Evolutionary conservation across 2,113 vertebrate species (phyloP), one percentile per base, ranked within the genome.

Genomic region (Rallus limicola): DNA sequence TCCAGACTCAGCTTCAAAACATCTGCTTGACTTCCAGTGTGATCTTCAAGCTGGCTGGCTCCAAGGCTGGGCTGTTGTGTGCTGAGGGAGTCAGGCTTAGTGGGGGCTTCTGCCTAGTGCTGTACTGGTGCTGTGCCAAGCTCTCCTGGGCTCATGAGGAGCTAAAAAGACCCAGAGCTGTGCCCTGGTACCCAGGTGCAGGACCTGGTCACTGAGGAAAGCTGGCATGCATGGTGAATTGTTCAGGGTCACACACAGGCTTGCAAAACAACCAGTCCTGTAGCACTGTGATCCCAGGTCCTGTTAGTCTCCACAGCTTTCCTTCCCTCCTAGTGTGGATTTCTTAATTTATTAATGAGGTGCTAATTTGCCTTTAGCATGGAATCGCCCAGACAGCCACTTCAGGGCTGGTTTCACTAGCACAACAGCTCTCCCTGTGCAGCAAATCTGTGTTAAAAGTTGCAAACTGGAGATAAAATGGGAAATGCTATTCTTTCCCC

Each of bases 381-480:
- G 38, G 74, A 84, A 82, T 53, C 74, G 82, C 53, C 50, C 56
- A 13, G 69, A 46, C 1, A 3, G 60, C 16, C 65, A 94, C 40
- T 63, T 80, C 68, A 20, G 69, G 19, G 40, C 50, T 76, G 52
- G 65, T 88, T 95, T 83, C 71, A 44, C 3, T 9, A 72, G 79
- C 42, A 48, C 83, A 78, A n/a, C 72, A 94, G 93, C 65, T 72
- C 77, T 72, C 53, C 52, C 88, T 56, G 65, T 23, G 93, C 68
- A 83, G 82, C n/a, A 86, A 83, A 92, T 80, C 94, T 90, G n/a
- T 38, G 79, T 44, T 77, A 64, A 69, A 90, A 89, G 81, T 76
- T 83, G 68, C 72, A 95, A 90, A 96, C 1, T 60, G 60, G 91
- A 96, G 80, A 92, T 74, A 88, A 96, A 96, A 96, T 84, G 85